Evolutionary conservation across 2,888 invertebrate genomes (phyloP), one percentile per base, ranked within the genome.

Genomic region (Molanna angustata): DNA sequence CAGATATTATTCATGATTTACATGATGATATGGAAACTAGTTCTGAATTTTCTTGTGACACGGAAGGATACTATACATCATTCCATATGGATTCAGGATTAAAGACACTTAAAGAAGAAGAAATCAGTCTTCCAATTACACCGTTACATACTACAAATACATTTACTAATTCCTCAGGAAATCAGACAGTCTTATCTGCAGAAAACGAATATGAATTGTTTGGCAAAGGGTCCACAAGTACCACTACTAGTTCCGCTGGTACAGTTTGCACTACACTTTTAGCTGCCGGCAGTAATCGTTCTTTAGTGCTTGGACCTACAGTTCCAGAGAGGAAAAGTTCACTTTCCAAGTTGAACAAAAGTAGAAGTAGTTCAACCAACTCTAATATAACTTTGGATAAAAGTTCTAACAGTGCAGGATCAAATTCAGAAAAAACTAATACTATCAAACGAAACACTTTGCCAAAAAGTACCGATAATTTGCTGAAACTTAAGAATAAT

Each of bases 1-100:
- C 90, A 43, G 87, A 93, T 70, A 84, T 89, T 44, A 89, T 87
- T 58, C 85, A 86, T 63, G 84, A 91, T 67, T 76, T 86, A 59
- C 83, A 86, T 60, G 90, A 91, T 68, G 92, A 93, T 66, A 83
- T 87, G 45, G 93, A 93, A 72, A 90, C 89, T 1, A 89, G 90
- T 62, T 94, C 94, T 0, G 90, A 93, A 53, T 95, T 94, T 69
- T 95, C 95, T 2, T 92, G 95, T 66, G 97, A 97, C 67, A 94
- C 94, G 1, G 97, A 97, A 72, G 97, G 97, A 4, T 97, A 96
- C 70, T 97, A 94, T 69, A 97, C 97, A 1, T 95, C 95, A 16
- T 97, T 97, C 77, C 95, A 97, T 70, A 87, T 93, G 80, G 96
- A 97, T 70, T 94, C 94, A 50, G 96, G 96, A 0, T 71, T 97